Base-by-base conservation (phyloP, 2,797 vertebrate genomes). In the Hippopotamyrus pictus region DNA sequence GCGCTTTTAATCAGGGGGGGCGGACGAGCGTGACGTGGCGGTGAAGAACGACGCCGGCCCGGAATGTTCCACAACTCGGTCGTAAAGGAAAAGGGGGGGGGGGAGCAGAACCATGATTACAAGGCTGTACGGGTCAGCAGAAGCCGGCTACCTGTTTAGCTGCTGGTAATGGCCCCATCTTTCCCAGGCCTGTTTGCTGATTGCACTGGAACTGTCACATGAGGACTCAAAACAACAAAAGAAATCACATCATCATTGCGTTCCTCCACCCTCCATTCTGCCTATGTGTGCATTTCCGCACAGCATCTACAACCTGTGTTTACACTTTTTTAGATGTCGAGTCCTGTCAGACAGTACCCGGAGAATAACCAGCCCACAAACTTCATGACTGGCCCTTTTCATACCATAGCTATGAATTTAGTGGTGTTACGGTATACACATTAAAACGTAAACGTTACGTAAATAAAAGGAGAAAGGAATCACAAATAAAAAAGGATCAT, bases 31-130 rank as follows among this genome's bases (percentile, higher is more conserved):
- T 90, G 89, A 90, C 88, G 51, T 62, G 85, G 85, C 65, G 11
- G 54, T 51, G 84, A 54, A 37, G 46, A 86, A 86, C 25, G 12
- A 33, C 50, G 5, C 19, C 3, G 22, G n/a, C 41, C 65, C 12
- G 44, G 73, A 84, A 46, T 84, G 82, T 46, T 46, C 82, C 82
- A 9, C 14, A 12, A 22, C 82, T 84, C 8, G 9, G 76, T 44
- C 33, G 41, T 25, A 90, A 91, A 44, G 89, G 84, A 73, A 69
- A 89, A 89, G 14, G 25, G 88, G 89, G 33, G 29, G 89, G 88
- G 84, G 85, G 51, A 90, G 88, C 90, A 89, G 89, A 65, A 91
- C 88, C 90, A 57, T 90, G 88, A 91, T 90, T 90, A 90, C 54
- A 83, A 89, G 86, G 48, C 69, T 85, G 33, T 46, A 25, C 87